Conservation (phyloP, 2,113 vertebrate genomes). For the Stercorarius parasiticus region DNA sequence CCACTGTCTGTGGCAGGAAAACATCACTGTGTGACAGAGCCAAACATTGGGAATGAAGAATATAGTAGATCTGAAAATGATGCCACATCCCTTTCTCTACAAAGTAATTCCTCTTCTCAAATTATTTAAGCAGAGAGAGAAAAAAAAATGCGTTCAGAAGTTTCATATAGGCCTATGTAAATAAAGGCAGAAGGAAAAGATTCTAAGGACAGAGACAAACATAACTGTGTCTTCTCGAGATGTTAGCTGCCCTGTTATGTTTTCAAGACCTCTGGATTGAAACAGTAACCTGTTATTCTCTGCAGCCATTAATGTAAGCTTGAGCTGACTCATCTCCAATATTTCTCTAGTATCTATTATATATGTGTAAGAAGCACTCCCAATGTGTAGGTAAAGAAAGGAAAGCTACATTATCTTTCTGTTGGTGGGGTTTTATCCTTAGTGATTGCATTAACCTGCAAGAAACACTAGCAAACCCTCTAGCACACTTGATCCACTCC, state of each 20-base stretch:
- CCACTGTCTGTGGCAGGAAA: neutral
- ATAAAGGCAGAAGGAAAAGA: neutral
- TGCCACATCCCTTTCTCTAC: neutral
- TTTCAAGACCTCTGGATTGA: conserved; percentile 28
- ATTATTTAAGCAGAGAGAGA: neutral
- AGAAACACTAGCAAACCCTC: neutral
- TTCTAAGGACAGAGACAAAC: neutral
- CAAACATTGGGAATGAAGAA: neutral
- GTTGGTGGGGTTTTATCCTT: neutral
- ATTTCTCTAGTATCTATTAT: conserved; percentile 20
- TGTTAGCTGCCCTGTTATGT: neutral
- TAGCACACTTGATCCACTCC: neutral
- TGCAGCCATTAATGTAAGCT: conserved; percentile 1
- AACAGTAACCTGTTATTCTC: neutral
- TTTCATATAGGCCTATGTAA: neutral
- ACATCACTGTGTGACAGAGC: neutral
- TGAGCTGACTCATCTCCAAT: neutral
- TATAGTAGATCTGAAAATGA: neutral
- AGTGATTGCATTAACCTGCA: neutral
- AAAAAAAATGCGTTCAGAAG: neutral
- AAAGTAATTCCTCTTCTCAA: neutral
- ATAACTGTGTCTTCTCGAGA: neutral
- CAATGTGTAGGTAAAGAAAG: neutral
- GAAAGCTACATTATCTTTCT: neutral
- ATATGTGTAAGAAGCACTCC: neutral